phyloP scores from a whole-genome alignment of 2,888 invertebrate genomes.

The Callosobruchus maculatus region DNA sequence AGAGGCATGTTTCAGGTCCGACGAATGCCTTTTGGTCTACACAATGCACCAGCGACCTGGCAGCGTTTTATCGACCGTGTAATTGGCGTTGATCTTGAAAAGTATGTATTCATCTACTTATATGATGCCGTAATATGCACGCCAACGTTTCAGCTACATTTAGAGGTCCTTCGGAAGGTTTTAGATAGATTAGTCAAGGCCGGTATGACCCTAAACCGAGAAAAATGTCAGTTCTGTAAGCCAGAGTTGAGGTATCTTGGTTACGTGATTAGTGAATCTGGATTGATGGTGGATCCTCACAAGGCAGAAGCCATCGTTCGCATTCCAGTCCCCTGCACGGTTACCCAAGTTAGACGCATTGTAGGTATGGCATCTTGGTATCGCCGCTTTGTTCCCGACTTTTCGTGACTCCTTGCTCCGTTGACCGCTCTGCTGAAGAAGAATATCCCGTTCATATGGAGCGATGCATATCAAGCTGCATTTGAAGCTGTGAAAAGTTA shows the following conservation, averaged over 20 bases:
- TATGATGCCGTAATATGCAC: slow-evolving; percentile 28
- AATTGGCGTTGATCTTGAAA: slow-evolving; percentile 24
- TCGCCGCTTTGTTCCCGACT: slow-evolving; percentile 21
- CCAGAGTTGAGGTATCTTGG: slow-evolving; percentile 10
- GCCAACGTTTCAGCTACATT: slow-evolving; percentile 21
- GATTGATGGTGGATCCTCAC: slow-evolving; percentile 6
- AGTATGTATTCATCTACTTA: slow-evolving; percentile 26
- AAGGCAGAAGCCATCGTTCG: slow-evolving; percentile 4
- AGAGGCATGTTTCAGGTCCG: slow-evolving; percentile 28
- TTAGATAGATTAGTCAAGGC: slow-evolving; percentile 24
- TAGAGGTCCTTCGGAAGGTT: slow-evolving; percentile 20
- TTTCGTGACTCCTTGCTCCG: slow-evolving; percentile 18
- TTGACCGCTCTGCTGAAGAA: too few species aligned
- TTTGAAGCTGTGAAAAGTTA: too few species aligned
- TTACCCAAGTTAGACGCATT: slow-evolving; percentile 4
- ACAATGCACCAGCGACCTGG: slow-evolving; percentile 28
- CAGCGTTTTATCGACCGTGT: slow-evolving; percentile 26
- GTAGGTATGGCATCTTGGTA: slow-evolving; percentile 24
- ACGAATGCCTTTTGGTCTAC: slow-evolving; percentile 29
- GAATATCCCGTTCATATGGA: too few species aligned
- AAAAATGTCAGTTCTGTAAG: slow-evolving; percentile 11
- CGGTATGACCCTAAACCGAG: slow-evolving; percentile 20
- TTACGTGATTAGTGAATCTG: slow-evolving; percentile 5
- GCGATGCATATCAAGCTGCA: too few species aligned
- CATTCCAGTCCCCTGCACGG: slow-evolving; percentile 1